Base-by-base conservation (phyloP, 2,113 vertebrate genomes). In the Peromyscus californicus region DNA sequence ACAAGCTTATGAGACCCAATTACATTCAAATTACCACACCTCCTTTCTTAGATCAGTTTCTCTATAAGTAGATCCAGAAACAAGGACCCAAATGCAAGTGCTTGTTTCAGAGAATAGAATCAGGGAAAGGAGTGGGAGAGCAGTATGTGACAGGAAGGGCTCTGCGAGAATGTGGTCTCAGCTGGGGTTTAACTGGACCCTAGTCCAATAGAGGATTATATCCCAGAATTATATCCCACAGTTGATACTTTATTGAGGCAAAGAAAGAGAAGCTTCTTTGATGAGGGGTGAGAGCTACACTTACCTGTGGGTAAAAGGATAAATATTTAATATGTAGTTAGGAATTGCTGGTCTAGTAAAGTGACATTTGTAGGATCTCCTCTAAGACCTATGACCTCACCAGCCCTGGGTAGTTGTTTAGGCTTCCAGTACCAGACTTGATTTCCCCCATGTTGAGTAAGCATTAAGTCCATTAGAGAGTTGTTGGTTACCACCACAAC, bases 71-170 rank as follows among this genome's bases (percentile, higher is more conserved):
- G 48, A 95, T 6, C 31, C 33, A 74, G 29, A 79, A 70, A 39
- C 33, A 82, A 61, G 61, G 63, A 67, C 5, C 19, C 19, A 45
- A 6, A 36, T n/a, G 10, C 1, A 48, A 39, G 63, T 15, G 51
- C 24, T 3, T 22, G 19, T 33, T 4, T 21, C 11, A 86, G 2
- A 4, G 26, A 22, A 0, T 42, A 36, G 2, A 6, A 19, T 39
- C 59, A 39, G 26, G 72, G 7, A n/a, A 80, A 83, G 2, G 22
- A 54, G 29, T 31, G 21, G 79, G 5, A 16, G 54, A 61, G 6
- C 33, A 89, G 26, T 8, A 7, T 54, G 69, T 19, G 15, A 12
- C 13, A 67, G 33, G 1, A 31, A 57, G 29, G 72, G 36, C 6
- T 86, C 26, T 16, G 57, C 8, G 9, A 59, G 36, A 8, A 8